Evolutionary conservation across 2,113 vertebrate species (phyloP), one percentile per base, ranked within the genome.

Genomic region (Hassar affinis): DNA sequence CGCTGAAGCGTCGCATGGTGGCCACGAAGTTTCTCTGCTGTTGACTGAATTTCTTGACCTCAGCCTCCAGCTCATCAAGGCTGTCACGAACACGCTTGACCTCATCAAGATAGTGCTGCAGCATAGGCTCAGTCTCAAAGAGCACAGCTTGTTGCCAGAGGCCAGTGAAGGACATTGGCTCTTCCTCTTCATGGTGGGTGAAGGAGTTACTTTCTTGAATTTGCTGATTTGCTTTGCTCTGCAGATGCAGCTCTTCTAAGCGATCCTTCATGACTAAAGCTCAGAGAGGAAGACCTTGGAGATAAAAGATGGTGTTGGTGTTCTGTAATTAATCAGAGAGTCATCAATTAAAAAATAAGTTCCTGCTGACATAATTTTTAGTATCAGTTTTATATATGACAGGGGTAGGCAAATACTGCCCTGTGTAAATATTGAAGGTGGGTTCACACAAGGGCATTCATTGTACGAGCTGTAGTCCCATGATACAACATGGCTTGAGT

Each of bases 1-100:
- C 91, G 15, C 98, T 99, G 90, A 99, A 97, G 10, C 96, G 95
- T 79, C 96, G 94, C 96, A 99, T 98, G 3, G 96, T 94, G 69
- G 96, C 95, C 78, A 97, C 87, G 0, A 99, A 89, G 59, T 88
- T 94, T 88, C 94, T 96, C 79, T 99, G 96, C 88, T 99, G 96
- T 68, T 96, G 95, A 84, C 94, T 94, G 91, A 97, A 96, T 72
- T 93, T 95, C 20, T 89, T 89, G 80, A 98, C 96, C 90, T 96
- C 94, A 0, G 90, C 92, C 38, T 94, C 94, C 83, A 99, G 91
- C 4, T 88, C 90, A 11, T 93, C 93, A 77, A 99, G 95, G 81
- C 93, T 94, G 18, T 96, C 94, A 85, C 95, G 94, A 82, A 99
- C 93, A 79, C 92, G 92, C 78, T 97, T 95, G 75, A 95, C 94